phyloP scores from a whole-genome alignment of 2,113 vertebrate genomes.

The Panurus biarmicus region DNA sequence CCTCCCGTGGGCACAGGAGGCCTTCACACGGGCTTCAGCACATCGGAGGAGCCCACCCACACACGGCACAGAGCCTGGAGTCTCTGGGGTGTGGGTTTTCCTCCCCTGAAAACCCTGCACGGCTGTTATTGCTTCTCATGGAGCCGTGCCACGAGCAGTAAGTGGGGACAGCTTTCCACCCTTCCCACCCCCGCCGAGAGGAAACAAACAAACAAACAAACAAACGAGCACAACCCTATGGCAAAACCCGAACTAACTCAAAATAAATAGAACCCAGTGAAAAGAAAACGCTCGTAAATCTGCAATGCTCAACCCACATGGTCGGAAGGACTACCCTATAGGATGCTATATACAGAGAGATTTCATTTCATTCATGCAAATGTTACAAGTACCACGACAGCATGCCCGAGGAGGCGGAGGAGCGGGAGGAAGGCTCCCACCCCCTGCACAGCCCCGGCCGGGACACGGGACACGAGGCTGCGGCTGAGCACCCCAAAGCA shows the following conservation, averaged over 20 bases:
- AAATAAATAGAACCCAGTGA: constrained; percentile 56
- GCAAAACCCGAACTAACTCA: neutral
- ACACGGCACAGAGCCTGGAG: accelerated
- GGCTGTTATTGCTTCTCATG: constrained; percentile 63
- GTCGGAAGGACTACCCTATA: constrained; percentile 64
- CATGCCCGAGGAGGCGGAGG: constrained; percentile 65
- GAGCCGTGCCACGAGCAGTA: neutral
- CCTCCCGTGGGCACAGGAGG: neutral
- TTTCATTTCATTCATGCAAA: constrained; percentile 74
- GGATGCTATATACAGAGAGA: constrained; percentile 75
- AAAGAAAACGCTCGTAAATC: constrained; percentile 51
- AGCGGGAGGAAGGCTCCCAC: neutral
- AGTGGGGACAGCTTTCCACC: constrained; percentile 30
- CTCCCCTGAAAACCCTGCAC: neutral
- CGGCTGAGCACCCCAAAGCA: constrained; percentile 7
- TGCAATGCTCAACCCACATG: constrained; percentile 62
- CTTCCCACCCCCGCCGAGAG: neutral
- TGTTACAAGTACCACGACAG: constrained; percentile 72
- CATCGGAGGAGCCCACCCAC: neutral
- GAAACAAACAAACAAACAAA: neutral
- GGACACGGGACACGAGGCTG: neutral
- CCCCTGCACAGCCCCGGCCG: neutral
- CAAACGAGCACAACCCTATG: neutral
- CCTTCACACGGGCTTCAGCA: neutral
- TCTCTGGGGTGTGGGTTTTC: neutral